A percentile compares a stretch with the other conserved stretches of the same genome.
These are phyloP conservation scores for Phainopepla nitens DNA, from an alignment of 2,113 vertebrate genomes.

Conservation along the genomic window DNA sequence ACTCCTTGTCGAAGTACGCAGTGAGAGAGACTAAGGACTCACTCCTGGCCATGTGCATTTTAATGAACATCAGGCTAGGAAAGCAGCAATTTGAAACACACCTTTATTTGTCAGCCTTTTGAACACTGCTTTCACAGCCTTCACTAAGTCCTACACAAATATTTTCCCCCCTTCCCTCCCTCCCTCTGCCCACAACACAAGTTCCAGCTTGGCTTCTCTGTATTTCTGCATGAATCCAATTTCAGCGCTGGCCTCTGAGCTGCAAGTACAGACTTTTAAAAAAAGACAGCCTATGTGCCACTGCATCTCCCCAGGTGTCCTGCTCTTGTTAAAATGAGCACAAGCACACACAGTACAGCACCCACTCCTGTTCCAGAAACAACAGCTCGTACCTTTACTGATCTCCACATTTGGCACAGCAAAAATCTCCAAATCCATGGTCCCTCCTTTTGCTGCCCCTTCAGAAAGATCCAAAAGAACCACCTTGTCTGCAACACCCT, in stretches of 20 bases:
- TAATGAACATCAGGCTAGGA: neutral
- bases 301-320: neutral
- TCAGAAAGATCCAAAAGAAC: constrained; percentile 88
- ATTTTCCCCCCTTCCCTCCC: neutral
- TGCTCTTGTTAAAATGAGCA: neutral
- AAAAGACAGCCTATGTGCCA: neutral
- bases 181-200: neutral
- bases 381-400: constrained; percentile 80
- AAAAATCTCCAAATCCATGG: constrained; percentile 90
- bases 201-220: neutral
- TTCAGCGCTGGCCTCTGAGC: neutral
- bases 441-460: constrained; percentile 83
- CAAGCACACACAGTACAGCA: neutral
- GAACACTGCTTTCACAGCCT: neutral
- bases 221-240: neutral
- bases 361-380: neutral
- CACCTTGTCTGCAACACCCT: constrained; percentile 86
- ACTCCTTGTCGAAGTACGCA: neutral
- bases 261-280: neutral
- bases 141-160: neutral
- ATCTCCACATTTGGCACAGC: constrained; percentile 86
- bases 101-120: neutral
- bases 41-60: neutral
- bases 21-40: neutral
- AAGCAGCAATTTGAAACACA: neutral